Base-by-base conservation (phyloP, 2,888 invertebrate genomes). In the Leptopilina myrica region DNA sequence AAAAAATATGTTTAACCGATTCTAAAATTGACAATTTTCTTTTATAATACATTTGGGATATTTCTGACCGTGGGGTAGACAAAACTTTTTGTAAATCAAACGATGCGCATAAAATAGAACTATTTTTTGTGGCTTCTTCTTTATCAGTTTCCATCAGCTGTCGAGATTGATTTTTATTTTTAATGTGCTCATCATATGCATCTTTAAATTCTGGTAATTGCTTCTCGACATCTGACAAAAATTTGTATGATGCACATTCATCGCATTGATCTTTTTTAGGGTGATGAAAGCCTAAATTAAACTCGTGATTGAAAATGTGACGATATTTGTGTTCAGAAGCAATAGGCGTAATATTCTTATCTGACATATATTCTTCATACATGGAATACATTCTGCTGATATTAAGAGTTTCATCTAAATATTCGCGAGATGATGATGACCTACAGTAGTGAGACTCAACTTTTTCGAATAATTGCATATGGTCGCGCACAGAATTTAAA, bases 381-480 rank as follows among this genome's bases (percentile, higher is more conserved):
- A 83, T 66, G 77, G 64, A 76, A 64, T 79, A 80, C 82, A 83
- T 83, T 62, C 67, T 77, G 40, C 53, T 75, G 11, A 81, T 40
- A 49, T 64, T 79, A n/a, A 80, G 67, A 53, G 66, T 78, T 56
- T 66, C 56, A 76, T 82, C 82, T 62, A 82, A 64, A 67, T 82
- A 82, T 78, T 82, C 64, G 46, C 75, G 78, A 26, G 76, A 64
- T 26, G 64, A 69, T 8, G 59, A 64, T 65, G 59, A 59, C 64
- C 80, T 26, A 77, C 79, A 81, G 66, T 81, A 80, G 64, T 81
- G 82, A 8, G 83, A 82, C 49, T 82, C 80, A 66, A 83, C 76
- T 67, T 69, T 78, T 46, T 81, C 77, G 80, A 84, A 83, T 75
- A 80, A 76, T 59, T 76, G 62, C 43, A 85, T 83, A 66, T 85